A percentile compares a stretch with the other conserved stretches of the same genome.
Conservation (phyloP, 1,140 invertebrate species). For the Olivierus martensii region DNA sequence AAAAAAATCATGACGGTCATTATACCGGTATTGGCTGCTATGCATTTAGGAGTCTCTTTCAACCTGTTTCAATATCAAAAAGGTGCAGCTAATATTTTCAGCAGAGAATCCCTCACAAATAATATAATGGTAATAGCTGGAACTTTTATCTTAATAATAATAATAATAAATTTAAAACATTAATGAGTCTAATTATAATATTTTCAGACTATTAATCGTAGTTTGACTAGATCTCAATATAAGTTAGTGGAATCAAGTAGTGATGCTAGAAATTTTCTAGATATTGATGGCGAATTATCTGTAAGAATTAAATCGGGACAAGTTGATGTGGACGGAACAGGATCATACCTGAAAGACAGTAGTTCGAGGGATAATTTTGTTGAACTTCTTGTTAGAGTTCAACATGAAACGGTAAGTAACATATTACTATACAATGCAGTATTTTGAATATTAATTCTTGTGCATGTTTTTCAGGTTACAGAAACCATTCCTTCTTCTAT, state of each 20-base stretch:
- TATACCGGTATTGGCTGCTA: too few species aligned
- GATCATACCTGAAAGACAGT: conserved; percentile 10
- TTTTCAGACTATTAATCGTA: conserved; percentile 11
- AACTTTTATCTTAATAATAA: too few species aligned
- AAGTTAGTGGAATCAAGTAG: conserved; percentile 12
- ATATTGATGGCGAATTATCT: conserved; percentile 11
- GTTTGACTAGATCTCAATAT: conserved; percentile 16
- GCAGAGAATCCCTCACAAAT: too few species aligned
- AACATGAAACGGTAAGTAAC: conserved; percentile 15
- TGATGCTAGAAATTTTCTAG: conserved; percentile 12
- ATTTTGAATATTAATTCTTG: background rate
- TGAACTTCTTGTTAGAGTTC: conserved; percentile 11
- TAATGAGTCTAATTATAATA: too few species aligned
- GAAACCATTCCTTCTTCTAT: conserved; percentile 4
- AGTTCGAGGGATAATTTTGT: conserved; percentile 12
- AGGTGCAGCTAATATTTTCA: too few species aligned
- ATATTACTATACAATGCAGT: background rate
- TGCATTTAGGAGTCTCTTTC: too few species aligned
- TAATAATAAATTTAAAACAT: too few species aligned
- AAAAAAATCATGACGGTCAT: too few species aligned
- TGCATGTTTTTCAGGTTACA: background rate
- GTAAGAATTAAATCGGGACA: conserved; percentile 14
- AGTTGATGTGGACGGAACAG: conserved; percentile 2
- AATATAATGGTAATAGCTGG: too few species aligned
- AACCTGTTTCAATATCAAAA: too few species aligned